Conservation (phyloP, 2,797 vertebrate species). For the Oreonectes daqikongensis region DNA sequence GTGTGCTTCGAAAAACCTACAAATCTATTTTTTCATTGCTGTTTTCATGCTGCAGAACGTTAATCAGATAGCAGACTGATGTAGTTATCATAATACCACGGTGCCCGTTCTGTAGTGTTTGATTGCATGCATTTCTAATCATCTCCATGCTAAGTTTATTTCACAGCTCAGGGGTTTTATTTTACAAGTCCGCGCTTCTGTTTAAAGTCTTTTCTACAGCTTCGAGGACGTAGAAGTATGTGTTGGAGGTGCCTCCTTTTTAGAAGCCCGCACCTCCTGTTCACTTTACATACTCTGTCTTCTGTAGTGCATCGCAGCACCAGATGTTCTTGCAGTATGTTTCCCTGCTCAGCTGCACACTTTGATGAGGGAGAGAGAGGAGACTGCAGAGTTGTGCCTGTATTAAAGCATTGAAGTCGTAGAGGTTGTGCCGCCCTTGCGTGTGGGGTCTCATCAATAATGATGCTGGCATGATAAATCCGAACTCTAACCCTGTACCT, state of each 20-base stretch:
- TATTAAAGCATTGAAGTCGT: constrained; percentile 9
- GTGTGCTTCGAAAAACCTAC: not conserved
- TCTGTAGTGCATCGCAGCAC: constrained; percentile 55
- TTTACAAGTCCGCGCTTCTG: not conserved
- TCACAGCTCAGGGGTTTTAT: not conserved
- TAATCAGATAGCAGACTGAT: constrained; percentile 23
- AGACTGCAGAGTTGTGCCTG: constrained; percentile 11
- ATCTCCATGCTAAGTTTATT: not conserved
- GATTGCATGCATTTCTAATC: not conserved
- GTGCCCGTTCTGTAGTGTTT: constrained; percentile 17
- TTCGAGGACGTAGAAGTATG: constrained; percentile 4
- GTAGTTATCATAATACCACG: constrained; percentile 28
- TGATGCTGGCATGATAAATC: constrained; percentile 10
- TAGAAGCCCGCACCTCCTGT: constrained; percentile 23
- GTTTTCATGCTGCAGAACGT: constrained; percentile 1
- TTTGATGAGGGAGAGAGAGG: constrained; percentile 58
- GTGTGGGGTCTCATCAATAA: constrained; percentile 31
- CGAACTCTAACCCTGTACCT: constrained; percentile 15
- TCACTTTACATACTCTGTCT: constrained; percentile 30
- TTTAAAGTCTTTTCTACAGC: not conserved
- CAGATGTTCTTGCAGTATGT: constrained; percentile 73
- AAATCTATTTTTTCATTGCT: not conserved
- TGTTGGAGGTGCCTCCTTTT: constrained; percentile 17
- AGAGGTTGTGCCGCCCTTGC: constrained; percentile 24
- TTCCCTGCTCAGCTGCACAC: constrained; percentile 70